Base-by-base conservation (phyloP, 2,113 vertebrate genomes). In the Pterocles burchelli region DNA sequence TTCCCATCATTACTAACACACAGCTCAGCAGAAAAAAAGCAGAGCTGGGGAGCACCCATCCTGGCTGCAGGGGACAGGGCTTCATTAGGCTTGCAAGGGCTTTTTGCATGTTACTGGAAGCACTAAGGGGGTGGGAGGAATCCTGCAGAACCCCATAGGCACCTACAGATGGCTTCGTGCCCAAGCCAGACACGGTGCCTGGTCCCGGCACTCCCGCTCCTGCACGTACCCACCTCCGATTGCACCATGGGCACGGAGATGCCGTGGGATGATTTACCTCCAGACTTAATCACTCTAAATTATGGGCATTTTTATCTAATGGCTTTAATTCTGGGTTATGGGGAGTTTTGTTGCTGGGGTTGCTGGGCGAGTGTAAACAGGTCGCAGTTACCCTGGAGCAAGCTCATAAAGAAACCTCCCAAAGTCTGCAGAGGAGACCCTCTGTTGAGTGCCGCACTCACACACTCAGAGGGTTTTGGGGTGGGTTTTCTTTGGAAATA, bases 271-370 rank as follows among this genome's bases (percentile, higher is more conserved):
- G 11, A 88, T 85, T 79, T 74, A 48, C 84, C 67, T 93, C 85
- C 90, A 34, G 36, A 31, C 46, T 88, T 93, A 83, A 87, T 74
- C 36, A 75, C 92, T 72, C 16, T 65, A 87, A 96, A 95, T 90
- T 87, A 68, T 28, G 85, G 65, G 67, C 17, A 77, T 89, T 90
- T 94, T 88, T 74, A 92, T 46, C 95, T 97, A 96, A 97, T 89
- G 88, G 85, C 62, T 93, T 95, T 94, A 80, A 87, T 84, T 84
- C 85, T 95, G 45, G 34, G 66, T 96, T 93, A 88, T 95, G 82
- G 59, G 66, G 59, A 90, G 80, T 89, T 97, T 85, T 78, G 77
- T 94, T 92, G 92, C 97, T 95, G 93, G 95, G 87, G 91, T 97
- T 97, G 95, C 96, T 54, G 76, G 73, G 43, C 43, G 54, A 92